Evolutionary conservation across 2,113 vertebrate genomes (phyloP).

Genomic region (Psilopogon haemacephalus): DNA sequence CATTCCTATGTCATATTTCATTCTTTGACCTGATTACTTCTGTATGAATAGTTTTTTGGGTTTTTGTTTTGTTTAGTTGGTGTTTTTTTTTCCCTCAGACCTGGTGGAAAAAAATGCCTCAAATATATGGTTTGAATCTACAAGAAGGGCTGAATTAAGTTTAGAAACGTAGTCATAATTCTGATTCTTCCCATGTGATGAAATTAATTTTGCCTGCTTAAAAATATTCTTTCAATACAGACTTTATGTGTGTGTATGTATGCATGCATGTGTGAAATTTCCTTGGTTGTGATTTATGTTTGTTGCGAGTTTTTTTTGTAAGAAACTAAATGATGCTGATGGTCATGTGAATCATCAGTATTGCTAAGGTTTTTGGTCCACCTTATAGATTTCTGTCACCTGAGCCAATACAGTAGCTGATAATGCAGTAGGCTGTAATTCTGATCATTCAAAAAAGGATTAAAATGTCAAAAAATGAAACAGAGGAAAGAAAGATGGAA

Average conservation of each 20-base stretch:
- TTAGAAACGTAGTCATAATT: background rate
- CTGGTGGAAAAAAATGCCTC: background rate
- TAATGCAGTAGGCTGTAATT: background rate
- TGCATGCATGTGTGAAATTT: background rate
- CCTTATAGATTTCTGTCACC: background rate
- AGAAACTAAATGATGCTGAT: background rate
- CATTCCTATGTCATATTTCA: background rate
- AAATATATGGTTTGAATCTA: background rate
- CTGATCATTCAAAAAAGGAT: background rate
- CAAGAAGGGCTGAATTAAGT: background rate
- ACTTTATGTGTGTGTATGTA: background rate
- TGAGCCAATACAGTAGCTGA: background rate
- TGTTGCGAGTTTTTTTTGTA: background rate
- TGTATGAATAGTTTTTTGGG: too few relatives aligned
- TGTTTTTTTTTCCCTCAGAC: background rate
- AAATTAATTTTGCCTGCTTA: background rate
- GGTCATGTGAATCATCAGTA: background rate
- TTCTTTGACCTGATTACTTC: background rate
- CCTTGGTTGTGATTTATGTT: background rate
- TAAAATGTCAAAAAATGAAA: background rate
- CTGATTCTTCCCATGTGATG: background rate
- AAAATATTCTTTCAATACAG: background rate
- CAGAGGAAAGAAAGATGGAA: background rate
- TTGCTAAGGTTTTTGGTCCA: background rate
- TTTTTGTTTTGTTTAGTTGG: too few relatives aligned